A percentile compares a stretch with the other conserved stretches of the same genome.
Evolutionary conservation across 1,140 invertebrate species (phyloP).

Genomic region (Augochlora pura): DNA sequence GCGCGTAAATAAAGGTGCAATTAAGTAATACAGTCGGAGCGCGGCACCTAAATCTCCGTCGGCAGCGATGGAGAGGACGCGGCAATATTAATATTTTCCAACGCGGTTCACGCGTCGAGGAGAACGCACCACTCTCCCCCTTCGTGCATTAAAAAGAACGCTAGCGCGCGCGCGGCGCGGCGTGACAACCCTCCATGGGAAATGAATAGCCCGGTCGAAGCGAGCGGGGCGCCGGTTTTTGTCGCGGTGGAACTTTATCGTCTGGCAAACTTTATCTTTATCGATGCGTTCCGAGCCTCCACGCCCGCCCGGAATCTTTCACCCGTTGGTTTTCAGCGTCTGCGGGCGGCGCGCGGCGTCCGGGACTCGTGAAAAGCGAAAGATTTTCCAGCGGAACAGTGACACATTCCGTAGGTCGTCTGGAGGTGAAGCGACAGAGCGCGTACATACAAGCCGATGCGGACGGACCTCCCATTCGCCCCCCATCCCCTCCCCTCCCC

Average conservation of each 20-base stretch:
- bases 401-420: constrained; percentile 40
- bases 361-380: constrained; percentile 33
- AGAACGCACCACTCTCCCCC: not conserved
- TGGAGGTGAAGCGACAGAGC: constrained; percentile 41
- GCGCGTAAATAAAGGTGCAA: not conserved
- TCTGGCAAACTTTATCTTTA: constrained; percentile 56
- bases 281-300: constrained; percentile 31
- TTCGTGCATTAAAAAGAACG: constrained; percentile 26
- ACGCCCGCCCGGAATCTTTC: not conserved
- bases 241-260: constrained; percentile 51
- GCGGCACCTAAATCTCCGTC: not conserved
- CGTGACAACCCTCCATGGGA: constrained; percentile 33
- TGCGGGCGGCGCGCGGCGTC: not conserved
- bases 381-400: constrained; percentile 32
- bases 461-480: too few relatives aligned
- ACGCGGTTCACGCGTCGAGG: not conserved
- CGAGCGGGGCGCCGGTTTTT: constrained; percentile 38
- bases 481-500: too few relatives aligned
- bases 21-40: constrained; percentile 7
- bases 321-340: too few relatives aligned
- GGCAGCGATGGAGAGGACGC: not conserved
- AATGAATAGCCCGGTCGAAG: constrained; percentile 49
- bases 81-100: constrained; percentile 39
- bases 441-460: constrained; percentile 3
- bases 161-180: constrained; percentile 16